Evolutionary conservation across 2,888 invertebrate species (phyloP), one percentile per base, ranked within the genome.

Genomic region (Acrocyrtus sp.): DNA sequence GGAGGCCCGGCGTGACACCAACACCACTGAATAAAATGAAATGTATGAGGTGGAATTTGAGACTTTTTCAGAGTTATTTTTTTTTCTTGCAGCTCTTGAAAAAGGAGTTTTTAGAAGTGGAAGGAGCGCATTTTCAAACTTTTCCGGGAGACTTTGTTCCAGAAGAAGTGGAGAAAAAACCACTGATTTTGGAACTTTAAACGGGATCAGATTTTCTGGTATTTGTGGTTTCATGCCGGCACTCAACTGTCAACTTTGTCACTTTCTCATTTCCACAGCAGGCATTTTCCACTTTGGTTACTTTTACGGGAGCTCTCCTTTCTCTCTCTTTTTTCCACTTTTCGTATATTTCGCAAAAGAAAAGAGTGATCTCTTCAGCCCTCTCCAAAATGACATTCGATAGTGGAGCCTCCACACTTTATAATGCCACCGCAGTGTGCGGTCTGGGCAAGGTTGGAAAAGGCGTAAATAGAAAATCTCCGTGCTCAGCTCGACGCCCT

Each of bases 201-300:
- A 58, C 41, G 41, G 67, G 58, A 68, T 68, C 50, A 60, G 60
- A 68, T 68, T 68, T 68, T 60, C 45, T 68, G 67, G 67, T 60
- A 68, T 68, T 58, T 68, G 67, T 27, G 67, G 67, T 51, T 60
- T 19, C 26, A 48, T 34, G n/a, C 22, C 41, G 21, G n/a, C 24
- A 60, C 39, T 43, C 57, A 58, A 51, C 58, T 68, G 67, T 68
- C 67, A 60, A 50, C 67, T 51, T 62, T 41, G 45, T 47, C 48
- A 34, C 50, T 61, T 61, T n/a, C n/a, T n/a, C n/a, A n/a, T n/a
- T 34, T 34, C 34, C 34, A 34, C 12, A 12, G 34, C 6, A 8
- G 12, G 34, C 6, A 34, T 34, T 34, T 34, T 12, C 5, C 34
- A 34, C 34, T 34, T 12, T 34, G n/a, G 5, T 34, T 8, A 34